Evolutionary conservation across 64 coral and sea anemone species (phyloP).

Genomic region (Platygyra sinensis): DNA sequence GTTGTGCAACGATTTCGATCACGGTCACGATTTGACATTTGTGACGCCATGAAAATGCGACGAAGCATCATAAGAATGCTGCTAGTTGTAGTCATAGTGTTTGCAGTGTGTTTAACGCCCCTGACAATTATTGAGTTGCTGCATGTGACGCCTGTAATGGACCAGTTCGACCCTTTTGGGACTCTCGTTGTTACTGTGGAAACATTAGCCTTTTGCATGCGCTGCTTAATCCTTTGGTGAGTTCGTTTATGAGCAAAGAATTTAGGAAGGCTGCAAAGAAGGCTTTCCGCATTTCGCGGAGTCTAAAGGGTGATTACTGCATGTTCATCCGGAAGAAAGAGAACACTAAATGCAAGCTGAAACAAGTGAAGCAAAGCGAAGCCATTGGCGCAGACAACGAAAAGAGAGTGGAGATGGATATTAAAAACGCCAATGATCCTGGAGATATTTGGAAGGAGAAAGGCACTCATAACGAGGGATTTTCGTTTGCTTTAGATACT

Average conservation of each 20-base stretch:
- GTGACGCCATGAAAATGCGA: constrained; percentile 20
- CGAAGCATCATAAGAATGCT: constrained; percentile 43
- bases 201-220: constrained; percentile 46
- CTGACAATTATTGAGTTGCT: constrained; percentile 46
- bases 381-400: background rate
- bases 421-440: background rate
- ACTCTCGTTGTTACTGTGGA: background rate
- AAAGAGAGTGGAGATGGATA: background rate
- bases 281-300: background rate
- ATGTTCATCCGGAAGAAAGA: background rate
- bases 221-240: constrained; percentile 41
- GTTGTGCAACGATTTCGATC: constrained; percentile 21
- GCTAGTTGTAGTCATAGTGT: constrained; percentile 44
- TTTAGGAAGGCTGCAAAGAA: constrained; percentile 55
- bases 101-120: constrained; percentile 41
- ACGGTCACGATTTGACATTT: constrained; percentile 43
- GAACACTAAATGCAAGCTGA: background rate
- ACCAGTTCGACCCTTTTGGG: constrained; percentile 32
- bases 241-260: constrained; percentile 42
- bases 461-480: background rate
- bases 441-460: background rate
- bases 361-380: background rate
- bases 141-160: constrained; percentile 3
- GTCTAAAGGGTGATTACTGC: background rate
- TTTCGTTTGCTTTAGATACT: background rate